Percentiles rank a stretch among this genome's conserved stretches.
These are phyloP conservation scores for Orthosia gracilis DNA, from an alignment of 2,888 invertebrate genomes.

Conservation along the genomic window DNA sequence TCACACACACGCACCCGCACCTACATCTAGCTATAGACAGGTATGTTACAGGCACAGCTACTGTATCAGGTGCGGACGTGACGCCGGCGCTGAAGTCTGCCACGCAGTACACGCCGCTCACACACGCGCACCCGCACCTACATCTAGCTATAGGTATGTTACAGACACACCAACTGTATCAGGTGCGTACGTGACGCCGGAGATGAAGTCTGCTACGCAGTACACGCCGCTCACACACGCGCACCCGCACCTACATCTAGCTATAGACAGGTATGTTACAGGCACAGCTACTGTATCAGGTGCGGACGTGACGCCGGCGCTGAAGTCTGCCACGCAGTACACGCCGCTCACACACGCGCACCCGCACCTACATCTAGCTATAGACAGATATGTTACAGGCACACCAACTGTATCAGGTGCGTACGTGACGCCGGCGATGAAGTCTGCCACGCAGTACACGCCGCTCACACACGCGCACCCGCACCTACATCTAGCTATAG, in stretches of 20 bases:
- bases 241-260: conserved; percentile 24
- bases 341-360: conserved; percentile 32
- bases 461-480: conserved; percentile 32
- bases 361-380: conserved; percentile 27
- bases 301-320: conserved; percentile 20
- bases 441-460: conserved; percentile 20
- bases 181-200: conserved; percentile 2
- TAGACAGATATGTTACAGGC: conserved; percentile 15
- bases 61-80: conserved; percentile 13
- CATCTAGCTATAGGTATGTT: conserved; percentile 22
- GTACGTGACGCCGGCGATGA: conserved; percentile 12
- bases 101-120: conserved; percentile 31
- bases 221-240: conserved; percentile 33
- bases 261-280: conserved; percentile 19
- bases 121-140: conserved; percentile 27
- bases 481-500: conserved; percentile 21
- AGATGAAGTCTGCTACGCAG: conserved; percentile 13
- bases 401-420: too few relatives aligned
- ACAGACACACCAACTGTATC: too few relatives aligned
- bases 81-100: conserved; percentile 11
- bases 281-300: too few relatives aligned
- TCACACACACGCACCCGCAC: conserved; percentile 17
- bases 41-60: neutral
- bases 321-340: conserved; percentile 21
- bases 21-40: conserved; percentile 28